These are phyloP conservation scores for Coryphaenoides rupestris DNA, from an alignment of 2,113 vertebrate genomes.

Conservation along the genomic window DNA sequence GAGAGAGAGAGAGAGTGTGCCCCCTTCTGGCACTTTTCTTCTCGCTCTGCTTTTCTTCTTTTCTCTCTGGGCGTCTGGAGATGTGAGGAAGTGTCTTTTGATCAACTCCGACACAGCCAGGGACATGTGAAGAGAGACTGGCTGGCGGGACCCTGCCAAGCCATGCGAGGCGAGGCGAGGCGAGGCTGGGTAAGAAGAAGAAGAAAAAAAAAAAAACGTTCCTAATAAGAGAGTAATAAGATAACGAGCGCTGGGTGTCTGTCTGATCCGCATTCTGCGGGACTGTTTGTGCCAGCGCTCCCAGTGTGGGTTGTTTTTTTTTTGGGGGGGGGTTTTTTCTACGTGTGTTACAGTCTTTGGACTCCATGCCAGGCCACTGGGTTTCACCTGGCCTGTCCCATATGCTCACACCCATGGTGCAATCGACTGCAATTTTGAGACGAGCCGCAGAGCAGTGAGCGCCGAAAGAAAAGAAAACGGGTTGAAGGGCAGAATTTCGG, in stretches of 20 bases:
- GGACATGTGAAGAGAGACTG: constrained; percentile 68
- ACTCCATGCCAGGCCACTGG: constrained; percentile 55
- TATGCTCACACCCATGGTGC: constrained; percentile 51
- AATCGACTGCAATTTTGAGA: constrained; percentile 43
- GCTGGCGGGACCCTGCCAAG: constrained; percentile 65
- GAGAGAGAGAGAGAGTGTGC: too few species aligned
- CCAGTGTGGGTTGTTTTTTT: too few species aligned
- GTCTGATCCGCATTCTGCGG: constrained; percentile 63
- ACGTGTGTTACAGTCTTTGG: constrained; percentile 55
- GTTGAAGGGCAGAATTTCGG: constrained; percentile 22
- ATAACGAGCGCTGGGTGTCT: constrained; percentile 60
- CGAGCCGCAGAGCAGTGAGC: constrained; percentile 19
- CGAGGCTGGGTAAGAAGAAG: too few species aligned
- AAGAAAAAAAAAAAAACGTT: constrained; percentile 73
- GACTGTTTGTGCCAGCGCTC: constrained; percentile 60
- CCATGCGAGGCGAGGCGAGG: constrained; percentile 67
- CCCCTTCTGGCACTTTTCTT: constrained; percentile 80
- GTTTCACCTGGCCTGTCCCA: constrained; percentile 60
- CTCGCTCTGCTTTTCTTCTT: constrained; percentile 65
- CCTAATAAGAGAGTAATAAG: constrained; percentile 75
- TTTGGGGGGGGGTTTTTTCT: too few species aligned
- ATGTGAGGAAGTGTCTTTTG: constrained; percentile 77
- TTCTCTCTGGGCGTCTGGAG: constrained; percentile 61
- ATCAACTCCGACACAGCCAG: constrained; percentile 72
- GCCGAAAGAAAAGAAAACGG: too few species aligned